Evolutionary conservation across 2,113 vertebrate species (phyloP).

Genomic region (Labrus mixtus): DNA sequence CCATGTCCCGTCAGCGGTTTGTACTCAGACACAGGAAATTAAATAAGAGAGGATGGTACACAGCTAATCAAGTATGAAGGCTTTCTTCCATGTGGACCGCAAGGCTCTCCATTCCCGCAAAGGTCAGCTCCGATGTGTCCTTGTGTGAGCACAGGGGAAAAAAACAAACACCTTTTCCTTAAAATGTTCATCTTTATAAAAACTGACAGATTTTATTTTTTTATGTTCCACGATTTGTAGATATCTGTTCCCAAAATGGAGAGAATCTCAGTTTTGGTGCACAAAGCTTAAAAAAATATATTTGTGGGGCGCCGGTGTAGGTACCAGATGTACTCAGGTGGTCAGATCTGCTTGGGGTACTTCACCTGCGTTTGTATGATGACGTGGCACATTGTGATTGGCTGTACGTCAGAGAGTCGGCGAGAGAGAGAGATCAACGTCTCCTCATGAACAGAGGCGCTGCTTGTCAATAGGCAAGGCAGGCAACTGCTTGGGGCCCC

Average conservation of each 20-base stretch:
- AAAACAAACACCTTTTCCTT: neutral
- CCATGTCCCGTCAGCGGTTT: neutral
- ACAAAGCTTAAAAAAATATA: no score
- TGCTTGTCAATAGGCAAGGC: no score
- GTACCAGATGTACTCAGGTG: no score
- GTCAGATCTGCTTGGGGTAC: no score
- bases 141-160: neutral
- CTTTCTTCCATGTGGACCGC: neutral
- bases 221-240: neutral
- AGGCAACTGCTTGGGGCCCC: no score
- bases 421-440: no score
- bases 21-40: neutral
- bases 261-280: neutral
- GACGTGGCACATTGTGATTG: no score
- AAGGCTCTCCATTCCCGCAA: neutral
- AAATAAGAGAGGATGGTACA: conserved; percentile 1
- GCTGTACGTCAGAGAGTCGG: no score
- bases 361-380: no score
- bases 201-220: neutral
- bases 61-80: neutral
- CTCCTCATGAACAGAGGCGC: no score
- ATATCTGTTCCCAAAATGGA: neutral
- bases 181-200: neutral
- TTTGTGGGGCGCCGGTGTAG: no score
- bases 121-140: neutral